These are phyloP conservation scores for Nasonia vitripennis DNA, from an alignment of 1,140 invertebrate species.

Conservation along the genomic window DNA sequence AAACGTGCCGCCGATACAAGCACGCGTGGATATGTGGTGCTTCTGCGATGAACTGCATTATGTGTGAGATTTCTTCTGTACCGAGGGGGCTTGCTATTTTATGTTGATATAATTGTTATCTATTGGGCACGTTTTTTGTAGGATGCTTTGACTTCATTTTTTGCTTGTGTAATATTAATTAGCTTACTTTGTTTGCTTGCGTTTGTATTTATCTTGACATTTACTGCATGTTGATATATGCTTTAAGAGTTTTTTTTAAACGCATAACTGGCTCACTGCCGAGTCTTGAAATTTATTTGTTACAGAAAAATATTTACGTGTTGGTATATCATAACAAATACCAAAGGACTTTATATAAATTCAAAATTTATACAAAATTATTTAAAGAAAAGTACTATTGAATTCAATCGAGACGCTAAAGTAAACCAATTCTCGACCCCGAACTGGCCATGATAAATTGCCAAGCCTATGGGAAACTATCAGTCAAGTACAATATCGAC, in stretches of 20 bases:
- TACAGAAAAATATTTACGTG: no score
- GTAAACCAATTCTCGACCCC: constrained; percentile 73
- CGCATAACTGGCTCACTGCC: no score
- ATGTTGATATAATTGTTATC: no score
- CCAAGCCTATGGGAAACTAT: constrained; percentile 74
- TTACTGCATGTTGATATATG: no score
- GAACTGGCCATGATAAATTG: constrained; percentile 74
- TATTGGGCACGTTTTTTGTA: background rate
- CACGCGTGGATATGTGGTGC: constrained; percentile 67
- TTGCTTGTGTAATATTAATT: background rate
- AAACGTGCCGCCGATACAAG: constrained; percentile 58
- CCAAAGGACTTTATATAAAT: background rate
- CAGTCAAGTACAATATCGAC: constrained; percentile 76
- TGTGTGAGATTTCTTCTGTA: background rate
- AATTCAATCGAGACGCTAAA: constrained; percentile 68
- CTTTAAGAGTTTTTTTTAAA: background rate
- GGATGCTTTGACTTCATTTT: background rate
- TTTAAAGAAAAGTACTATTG: constrained; percentile 55
- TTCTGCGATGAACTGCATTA: constrained; percentile 36
- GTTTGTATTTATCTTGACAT: background rate
- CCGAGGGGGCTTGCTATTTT: no score
- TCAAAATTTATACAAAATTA: constrained; percentile 33
- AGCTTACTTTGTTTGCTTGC: background rate
- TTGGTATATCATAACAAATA: no score
- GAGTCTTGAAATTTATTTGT: no score